These are phyloP conservation scores for Drosophila rhopaloa DNA, from an alignment of 1,140 invertebrate genomes.

Conservation along the genomic window DNA sequence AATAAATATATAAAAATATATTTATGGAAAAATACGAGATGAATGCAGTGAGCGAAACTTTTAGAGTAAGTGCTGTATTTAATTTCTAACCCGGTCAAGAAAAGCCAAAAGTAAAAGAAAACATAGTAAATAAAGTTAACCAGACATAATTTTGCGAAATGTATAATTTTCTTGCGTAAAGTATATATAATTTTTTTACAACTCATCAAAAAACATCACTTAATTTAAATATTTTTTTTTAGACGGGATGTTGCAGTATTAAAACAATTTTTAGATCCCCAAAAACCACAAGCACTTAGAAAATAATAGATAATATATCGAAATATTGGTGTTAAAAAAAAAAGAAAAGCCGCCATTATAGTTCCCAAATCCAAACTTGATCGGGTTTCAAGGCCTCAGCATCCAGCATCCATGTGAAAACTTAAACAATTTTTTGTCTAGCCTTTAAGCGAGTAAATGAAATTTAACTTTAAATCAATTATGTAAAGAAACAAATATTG, in stretches of 20 bases:
- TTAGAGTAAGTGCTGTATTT: slow-evolving; percentile 21
- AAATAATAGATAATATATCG: background rate
- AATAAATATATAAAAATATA: slow-evolving; percentile 40
- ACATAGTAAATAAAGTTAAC: too few relatives aligned
- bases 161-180: too few relatives aligned
- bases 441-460: slow-evolving; percentile 48
- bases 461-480: slow-evolving; percentile 58
- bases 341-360: background rate
- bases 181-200: too few relatives aligned
- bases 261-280: background rate
- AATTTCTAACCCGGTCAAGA: slow-evolving; percentile 33
- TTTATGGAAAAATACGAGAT: slow-evolving; percentile 7
- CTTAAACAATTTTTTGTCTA: slow-evolving; percentile 60
- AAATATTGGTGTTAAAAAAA: background rate
- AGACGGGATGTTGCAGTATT: background rate
- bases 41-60: slow-evolving; percentile 32
- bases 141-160: too few relatives aligned
- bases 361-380: slow-evolving; percentile 35
- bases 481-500: slow-evolving; percentile 48
- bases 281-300: background rate
- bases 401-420: slow-evolving; percentile 68
- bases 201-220: background rate
- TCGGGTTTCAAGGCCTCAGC: slow-evolving; percentile 27
- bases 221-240: background rate
- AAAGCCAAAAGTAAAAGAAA: slow-evolving; percentile 2